phyloP scores from a whole-genome alignment of 2,113 vertebrate genomes.

The Chamaea fasciata region DNA sequence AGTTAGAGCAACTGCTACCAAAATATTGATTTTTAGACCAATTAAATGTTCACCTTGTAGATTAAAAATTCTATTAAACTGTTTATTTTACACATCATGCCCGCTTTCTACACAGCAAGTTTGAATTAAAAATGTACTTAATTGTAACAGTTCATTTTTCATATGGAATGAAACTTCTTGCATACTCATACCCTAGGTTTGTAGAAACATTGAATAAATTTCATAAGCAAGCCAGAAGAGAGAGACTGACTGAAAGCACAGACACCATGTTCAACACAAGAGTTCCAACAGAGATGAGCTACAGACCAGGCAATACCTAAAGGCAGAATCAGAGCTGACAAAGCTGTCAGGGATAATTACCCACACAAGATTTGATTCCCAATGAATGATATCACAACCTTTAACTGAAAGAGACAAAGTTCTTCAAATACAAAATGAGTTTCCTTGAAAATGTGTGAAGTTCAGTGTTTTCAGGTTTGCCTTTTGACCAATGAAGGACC shows the following conservation, averaged over 20 bases:
- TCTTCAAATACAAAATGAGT: not conserved
- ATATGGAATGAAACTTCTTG: conserved; percentile 24
- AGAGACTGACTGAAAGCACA: conserved; percentile 25
- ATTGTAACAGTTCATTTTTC: conserved; percentile 1
- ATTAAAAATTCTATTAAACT: conserved; percentile 54
- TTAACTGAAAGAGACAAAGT: not conserved
- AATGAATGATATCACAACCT: conserved; percentile 36
- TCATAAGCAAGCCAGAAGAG: conserved; percentile 35
- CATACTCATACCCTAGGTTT: conserved; percentile 22
- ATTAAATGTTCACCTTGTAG: conserved; percentile 52
- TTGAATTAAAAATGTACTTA: conserved; percentile 19
- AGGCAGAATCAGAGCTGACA: conserved; percentile 35
- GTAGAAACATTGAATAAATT: conserved; percentile 11
- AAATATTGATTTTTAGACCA: conserved; percentile 2
- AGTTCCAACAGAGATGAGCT: not conserved
- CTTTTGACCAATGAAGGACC: not conserved
- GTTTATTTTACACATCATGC: conserved; percentile 45
- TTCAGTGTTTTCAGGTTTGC: not conserved
- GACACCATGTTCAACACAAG: not conserved
- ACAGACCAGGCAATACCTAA: not conserved
- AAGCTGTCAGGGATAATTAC: not conserved
- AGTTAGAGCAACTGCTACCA: not conserved
- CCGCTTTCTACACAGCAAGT: conserved; percentile 29
- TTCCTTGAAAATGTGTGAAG: not conserved
- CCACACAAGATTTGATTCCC: not conserved